Conservation (phyloP, 2,113 vertebrate genomes). For the Spea multiplicata region DNA sequence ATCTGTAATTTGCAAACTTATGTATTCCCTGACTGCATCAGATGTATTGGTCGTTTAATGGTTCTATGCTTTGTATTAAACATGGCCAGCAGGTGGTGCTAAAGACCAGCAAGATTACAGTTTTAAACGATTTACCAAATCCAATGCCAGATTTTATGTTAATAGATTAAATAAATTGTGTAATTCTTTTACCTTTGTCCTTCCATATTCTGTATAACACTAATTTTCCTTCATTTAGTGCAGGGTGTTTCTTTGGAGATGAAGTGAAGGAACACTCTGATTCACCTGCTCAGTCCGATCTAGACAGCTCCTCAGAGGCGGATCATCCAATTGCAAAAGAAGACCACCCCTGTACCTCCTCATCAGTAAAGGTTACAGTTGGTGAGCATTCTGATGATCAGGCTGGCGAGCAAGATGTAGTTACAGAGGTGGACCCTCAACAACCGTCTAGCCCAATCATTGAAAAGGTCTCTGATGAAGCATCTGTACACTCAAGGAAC, state of each 20-base stretch:
- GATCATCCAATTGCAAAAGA: slow-evolving; percentile 51
- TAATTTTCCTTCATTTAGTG: slow-evolving; percentile 61
- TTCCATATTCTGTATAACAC: too few relatives aligned
- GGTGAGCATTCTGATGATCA: not conserved
- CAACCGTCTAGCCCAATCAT: slow-evolving; percentile 25
- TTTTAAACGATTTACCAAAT: too few relatives aligned
- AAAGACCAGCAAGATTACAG: too few relatives aligned
- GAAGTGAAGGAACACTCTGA: slow-evolving; percentile 77
- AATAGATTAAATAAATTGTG: not conserved
- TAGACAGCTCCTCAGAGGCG: slow-evolving; percentile 66
- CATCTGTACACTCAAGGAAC: slow-evolving; percentile 39
- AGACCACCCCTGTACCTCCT: not conserved
- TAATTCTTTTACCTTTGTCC: slow-evolving; percentile 7
- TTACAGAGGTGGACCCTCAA: slow-evolving; percentile 33
- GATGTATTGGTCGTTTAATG: too few relatives aligned
- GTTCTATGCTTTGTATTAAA: too few relatives aligned
- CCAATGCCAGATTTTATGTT: too few relatives aligned
- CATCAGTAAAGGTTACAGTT: not conserved
- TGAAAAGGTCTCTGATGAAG: slow-evolving; percentile 16
- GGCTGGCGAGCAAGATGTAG: slow-evolving; percentile 50
- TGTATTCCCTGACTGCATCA: too few relatives aligned
- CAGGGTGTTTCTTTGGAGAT: slow-evolving; percentile 90
- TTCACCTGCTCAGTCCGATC: slow-evolving; percentile 66
- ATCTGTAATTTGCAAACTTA: too few relatives aligned
- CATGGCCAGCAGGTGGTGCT: too few relatives aligned